Base-by-base conservation (phyloP, 2,797 vertebrate species). In the Erethizon dorsatum region DNA sequence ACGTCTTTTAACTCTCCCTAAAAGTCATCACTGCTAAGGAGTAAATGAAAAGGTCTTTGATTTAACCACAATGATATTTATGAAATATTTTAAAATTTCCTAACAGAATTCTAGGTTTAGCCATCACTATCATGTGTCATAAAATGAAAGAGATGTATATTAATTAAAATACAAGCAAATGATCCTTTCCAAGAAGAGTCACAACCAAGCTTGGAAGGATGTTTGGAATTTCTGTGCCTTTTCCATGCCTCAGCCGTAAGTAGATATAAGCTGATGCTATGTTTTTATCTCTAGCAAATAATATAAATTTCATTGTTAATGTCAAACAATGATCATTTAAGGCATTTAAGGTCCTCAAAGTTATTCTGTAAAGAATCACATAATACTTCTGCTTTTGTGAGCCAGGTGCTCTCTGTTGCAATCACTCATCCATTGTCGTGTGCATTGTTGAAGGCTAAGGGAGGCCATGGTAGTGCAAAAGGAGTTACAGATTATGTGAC, bases 11-110 rank as follows among this genome's bases (percentile, higher is more conserved):
- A 9, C 14, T 4, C 9, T 67, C 61, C 41, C 71, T 91, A 37
- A 75, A 94, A 93, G 41, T 91, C n/a, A 77, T 75, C 52, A 47
- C 75, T 67, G 54, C 31, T 47, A 65, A 90, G 59, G 26, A 80
- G 65, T 59, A 78, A n/a, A 56, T 59, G 41, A 73, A 94, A 91
- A 82, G 78, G 9, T 85, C 12, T 96, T 95, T 83, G 61, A 78
- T 85, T 78, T 31, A 84, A 37, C 71, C 83, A 88, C 28, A 61
- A 6, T 0, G 11, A 57, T 80, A 57, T 91, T 95, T 78, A 79
- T 45, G 75, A 86, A 90, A 88, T 91, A 92, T 63, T 78, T 47
- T 50, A 89, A 87, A 28, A 92, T 96, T 95, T 97, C 88, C 73
- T 89, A 73, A 33, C 28, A 94, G 95, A 92, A 73, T 69, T 88